Conservation (phyloP, 2,113 vertebrate species). For the Corapipo altera region DNA sequence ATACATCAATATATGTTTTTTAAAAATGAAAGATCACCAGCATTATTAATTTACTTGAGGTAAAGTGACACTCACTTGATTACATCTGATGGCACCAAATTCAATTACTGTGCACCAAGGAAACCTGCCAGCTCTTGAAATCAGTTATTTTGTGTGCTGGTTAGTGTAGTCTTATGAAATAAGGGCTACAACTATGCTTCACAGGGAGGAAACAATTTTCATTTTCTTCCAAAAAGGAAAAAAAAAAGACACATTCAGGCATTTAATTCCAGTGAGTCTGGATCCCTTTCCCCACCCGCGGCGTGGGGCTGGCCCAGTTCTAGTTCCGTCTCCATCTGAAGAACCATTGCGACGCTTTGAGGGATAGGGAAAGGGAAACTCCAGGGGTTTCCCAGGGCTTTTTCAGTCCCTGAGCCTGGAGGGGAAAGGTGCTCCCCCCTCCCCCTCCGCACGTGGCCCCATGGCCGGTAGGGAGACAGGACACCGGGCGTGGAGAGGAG, state of each 20-base stretch:
- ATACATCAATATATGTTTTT: background rate
- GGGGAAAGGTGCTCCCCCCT: no score
- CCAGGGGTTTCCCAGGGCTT: no score
- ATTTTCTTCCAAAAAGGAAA: background rate
- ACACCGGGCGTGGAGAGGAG: no score
- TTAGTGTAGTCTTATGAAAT: background rate
- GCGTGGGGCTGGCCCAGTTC: no score
- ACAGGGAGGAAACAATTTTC: background rate
- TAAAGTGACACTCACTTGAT: background rate
- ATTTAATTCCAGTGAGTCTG: background rate
- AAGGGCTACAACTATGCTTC: background rate
- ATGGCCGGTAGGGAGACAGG: no score
- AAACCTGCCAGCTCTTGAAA: background rate
- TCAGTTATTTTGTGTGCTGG: background rate
- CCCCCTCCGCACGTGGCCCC: no score
- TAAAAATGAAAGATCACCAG: background rate
- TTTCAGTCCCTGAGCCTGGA: no score
- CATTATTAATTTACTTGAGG: background rate
- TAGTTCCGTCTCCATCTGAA: no score
- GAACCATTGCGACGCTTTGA: no score
- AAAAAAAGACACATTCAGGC: fast-evolving
- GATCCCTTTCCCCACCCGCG: no score
- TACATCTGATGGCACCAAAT: background rate
- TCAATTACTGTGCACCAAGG: background rate
- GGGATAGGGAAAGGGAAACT: no score